Evolutionary conservation across 2,113 vertebrate species (phyloP).

Genomic region (Ceyx margarethae): DNA sequence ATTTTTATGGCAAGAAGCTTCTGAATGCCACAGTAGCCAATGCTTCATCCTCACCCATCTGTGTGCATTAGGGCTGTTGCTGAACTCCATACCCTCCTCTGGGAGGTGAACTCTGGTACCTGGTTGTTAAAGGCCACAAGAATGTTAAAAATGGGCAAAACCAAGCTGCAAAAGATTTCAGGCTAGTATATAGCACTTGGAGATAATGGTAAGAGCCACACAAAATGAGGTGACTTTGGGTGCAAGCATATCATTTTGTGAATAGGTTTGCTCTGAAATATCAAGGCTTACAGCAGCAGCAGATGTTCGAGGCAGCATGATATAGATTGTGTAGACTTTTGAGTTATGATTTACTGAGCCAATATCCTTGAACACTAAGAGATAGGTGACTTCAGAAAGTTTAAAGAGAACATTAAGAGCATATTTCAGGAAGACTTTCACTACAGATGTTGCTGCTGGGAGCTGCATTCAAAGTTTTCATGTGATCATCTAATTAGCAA

Average conservation of each 20-base stretch:
- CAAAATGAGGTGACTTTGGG: constrained; percentile 1
- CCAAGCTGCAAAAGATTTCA: neutral
- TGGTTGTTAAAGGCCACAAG: neutral
- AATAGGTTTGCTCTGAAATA: constrained; percentile 43
- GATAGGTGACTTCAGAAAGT: constrained; percentile 16
- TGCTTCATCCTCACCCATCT: neutral
- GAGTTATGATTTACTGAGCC: constrained; percentile 20
- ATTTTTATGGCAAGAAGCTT: neutral
- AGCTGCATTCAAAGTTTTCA: neutral
- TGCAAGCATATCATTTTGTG: neutral
- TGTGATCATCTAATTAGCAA: neutral
- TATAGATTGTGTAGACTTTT: neutral
- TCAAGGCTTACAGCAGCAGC: constrained; percentile 24
- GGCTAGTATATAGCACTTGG: neutral
- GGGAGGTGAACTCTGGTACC: constrained; percentile 1
- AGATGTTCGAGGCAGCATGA: constrained; percentile 54
- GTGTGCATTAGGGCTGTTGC: neutral
- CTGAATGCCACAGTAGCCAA: neutral
- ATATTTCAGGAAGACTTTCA: neutral
- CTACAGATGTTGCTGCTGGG: neutral
- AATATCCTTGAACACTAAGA: neutral
- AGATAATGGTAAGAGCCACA: neutral
- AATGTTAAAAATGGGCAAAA: neutral
- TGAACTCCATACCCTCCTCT: neutral
- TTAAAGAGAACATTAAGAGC: neutral